Base-by-base conservation (phyloP, 1,140 invertebrate species). In the Ips nitidus region DNA sequence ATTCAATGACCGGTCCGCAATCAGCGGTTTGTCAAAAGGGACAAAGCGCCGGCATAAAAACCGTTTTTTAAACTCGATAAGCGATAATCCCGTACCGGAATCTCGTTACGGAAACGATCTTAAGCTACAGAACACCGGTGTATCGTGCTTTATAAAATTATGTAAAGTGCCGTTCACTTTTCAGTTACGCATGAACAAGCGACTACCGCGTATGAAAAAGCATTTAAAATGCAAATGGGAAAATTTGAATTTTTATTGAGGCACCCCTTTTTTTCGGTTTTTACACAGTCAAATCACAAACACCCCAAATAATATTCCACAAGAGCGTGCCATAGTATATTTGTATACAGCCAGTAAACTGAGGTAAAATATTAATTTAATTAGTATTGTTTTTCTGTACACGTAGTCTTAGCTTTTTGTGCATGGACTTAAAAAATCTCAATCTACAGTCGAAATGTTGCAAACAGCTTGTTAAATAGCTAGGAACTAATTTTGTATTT, bases 241-340 rank as follows among this genome's bases (percentile, higher is more conserved):
- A 75, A 77, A 77, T 77, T 77, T 76, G 76, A 77, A 77, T 77
- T 77, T 76, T 77, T 77, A 77, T 77, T 77, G 72, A 71, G 65
- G 55, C 55, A 50, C 52, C 60, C 65, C 43, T 66, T 63, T 66
- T 72, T 66, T 69, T 56, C 59, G 59, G 50, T 58, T 53, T 70
- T 64, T 59, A 42, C 62, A 60, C 22, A 22, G 22, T 52, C 57
- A 69, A 69, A 69, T 68, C 66, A 68, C 47, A 39, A 58, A 45
- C 1, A 45, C 38, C 22, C 22, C 42, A 42, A 36, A 63, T 69
- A 60, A 58, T 63, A 64, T 58, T 63, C 3, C 38, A 43, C 22
- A 22, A 22, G 22, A 22, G 22, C 22, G 22, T 22, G 22, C 22
- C 22, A 22, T 22, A 22, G 22, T 22, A 22, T 22, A 22, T 22